Evolutionary conservation across 1,140 invertebrate species (phyloP).

Genomic region (Formica exsecta): DNA sequence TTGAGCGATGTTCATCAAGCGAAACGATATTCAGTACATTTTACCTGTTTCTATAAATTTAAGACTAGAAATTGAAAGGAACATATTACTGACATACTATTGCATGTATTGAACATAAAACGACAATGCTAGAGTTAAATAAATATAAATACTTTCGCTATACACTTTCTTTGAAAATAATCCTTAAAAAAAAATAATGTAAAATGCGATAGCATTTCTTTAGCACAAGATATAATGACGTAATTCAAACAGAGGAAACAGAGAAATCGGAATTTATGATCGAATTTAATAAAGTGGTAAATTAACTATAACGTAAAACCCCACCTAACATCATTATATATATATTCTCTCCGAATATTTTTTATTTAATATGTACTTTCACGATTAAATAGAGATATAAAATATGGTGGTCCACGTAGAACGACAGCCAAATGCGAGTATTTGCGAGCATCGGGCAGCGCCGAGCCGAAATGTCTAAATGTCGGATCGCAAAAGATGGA

Average conservation of each 20-base stretch:
- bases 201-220: neutral
- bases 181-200: neutral
- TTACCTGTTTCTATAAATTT: slow-evolving; percentile 43
- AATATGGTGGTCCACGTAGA: neutral
- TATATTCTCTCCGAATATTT: neutral
- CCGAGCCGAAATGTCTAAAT: slow-evolving; percentile 57
- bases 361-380: neutral
- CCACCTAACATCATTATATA: too few species aligned
- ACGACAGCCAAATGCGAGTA: slow-evolving; percentile 47
- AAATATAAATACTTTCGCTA: neutral
- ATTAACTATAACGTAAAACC: too few species aligned
- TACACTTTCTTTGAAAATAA: neutral
- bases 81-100: slow-evolving; percentile 38
- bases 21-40: slow-evolving; percentile 37
- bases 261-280: neutral
- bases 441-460: slow-evolving; percentile 38
- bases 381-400: slow-evolving; percentile 11
- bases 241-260: neutral
- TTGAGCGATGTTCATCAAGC: slow-evolving; percentile 28
- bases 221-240: neutral
- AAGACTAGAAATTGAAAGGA: slow-evolving; percentile 39
- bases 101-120: slow-evolving; percentile 3
- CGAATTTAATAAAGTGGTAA: neutral
- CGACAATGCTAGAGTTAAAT: neutral
- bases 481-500: slow-evolving; percentile 68